Evolutionary conservation across 2,113 vertebrate genomes (phyloP).

Genomic region (Oostethus manadensis): DNA sequence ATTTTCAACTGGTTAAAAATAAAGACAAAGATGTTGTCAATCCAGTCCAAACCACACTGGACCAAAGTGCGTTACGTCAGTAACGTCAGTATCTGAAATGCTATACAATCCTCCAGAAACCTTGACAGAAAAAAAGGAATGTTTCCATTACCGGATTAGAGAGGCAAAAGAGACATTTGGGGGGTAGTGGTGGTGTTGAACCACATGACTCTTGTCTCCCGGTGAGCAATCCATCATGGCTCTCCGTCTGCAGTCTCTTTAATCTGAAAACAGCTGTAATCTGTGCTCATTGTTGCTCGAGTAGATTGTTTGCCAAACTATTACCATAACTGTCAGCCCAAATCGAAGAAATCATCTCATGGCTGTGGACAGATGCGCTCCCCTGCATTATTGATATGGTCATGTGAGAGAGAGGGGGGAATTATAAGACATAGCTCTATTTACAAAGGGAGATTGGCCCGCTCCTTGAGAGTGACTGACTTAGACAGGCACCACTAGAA

Average conservation of each 20-base stretch:
- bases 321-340: conserved; percentile 98
- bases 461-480: conserved; percentile 91
- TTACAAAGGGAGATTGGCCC: conserved; percentile 98
- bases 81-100: conserved; percentile 25
- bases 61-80: neutral
- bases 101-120: conserved; percentile 43
- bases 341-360: conserved; percentile 99
- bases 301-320: conserved; percentile 99
- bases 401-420: conserved; percentile 86
- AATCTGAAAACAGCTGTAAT: conserved; percentile 98
- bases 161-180: conserved; percentile 70
- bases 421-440: conserved; percentile 99
- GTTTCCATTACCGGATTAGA: conserved; percentile 68
- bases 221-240: conserved; percentile 85
- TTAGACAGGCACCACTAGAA: conserved; percentile 91
- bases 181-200: conserved; percentile 68
- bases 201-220: conserved; percentile 77
- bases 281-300: conserved; percentile 87
- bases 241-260: conserved; percentile 75
- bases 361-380: conserved; percentile 89
- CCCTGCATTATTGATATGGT: conserved; percentile 98
- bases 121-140: conserved; percentile 41
- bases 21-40: no score
- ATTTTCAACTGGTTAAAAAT: no score
- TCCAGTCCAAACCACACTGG: no score